These are phyloP conservation scores for Nasonia vitripennis DNA, from an alignment of 1,140 invertebrate genomes.

Conservation along the genomic window DNA sequence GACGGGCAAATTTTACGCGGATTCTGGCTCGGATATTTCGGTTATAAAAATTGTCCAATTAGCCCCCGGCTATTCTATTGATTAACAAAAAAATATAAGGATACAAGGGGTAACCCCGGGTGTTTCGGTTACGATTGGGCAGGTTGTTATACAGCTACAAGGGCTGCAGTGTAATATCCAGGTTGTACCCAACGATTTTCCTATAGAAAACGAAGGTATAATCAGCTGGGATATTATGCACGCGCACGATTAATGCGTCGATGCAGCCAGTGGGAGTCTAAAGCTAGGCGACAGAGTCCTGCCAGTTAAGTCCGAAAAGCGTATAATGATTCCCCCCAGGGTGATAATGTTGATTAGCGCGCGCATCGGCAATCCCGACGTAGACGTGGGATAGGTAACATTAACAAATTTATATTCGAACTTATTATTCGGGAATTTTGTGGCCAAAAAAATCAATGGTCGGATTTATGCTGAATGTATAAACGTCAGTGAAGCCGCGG, in stretches of 20 bases:
- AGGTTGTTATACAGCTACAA: not conserved
- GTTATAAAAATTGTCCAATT: no score
- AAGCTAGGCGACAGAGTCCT: not conserved
- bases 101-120: not conserved
- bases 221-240: not conserved
- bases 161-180: not conserved
- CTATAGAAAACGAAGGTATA: not conserved
- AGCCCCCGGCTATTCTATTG: no score
- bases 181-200: not conserved
- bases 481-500: not conserved
- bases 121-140: not conserved
- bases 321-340: not conserved
- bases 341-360: not conserved
- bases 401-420: not conserved
- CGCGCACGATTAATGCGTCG: not conserved
- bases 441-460: not conserved
- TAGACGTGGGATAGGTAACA: not conserved
- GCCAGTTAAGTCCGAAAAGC: not conserved
- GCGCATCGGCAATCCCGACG: not conserved
- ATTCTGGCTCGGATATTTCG: no score
- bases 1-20: no score
- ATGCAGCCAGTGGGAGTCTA: not conserved
- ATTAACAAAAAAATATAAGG: not conserved
- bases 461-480: not conserved
- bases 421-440: constrained; percentile 3